phyloP scores from a whole-genome alignment of 1,140 invertebrate species.

The Eciton burchellii region DNA sequence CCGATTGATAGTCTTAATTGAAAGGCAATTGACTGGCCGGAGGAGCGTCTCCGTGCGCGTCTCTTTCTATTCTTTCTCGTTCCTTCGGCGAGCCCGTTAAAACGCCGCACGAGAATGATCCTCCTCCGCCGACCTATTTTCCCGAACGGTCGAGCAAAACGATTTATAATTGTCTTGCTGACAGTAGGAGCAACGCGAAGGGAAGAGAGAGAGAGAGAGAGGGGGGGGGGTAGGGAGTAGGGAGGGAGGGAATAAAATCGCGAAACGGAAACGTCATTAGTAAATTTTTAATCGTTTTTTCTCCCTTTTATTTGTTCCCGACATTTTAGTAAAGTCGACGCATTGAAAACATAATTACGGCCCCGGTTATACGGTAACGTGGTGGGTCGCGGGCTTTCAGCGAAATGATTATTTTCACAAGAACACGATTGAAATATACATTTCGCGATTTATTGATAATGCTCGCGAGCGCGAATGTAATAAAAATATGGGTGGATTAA shows the following conservation, averaged over 20 bases:
- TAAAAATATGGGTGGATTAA: conserved; percentile 58
- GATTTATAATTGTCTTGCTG: conserved; percentile 3
- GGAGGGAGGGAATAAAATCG: neutral
- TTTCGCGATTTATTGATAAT: conserved; percentile 62
- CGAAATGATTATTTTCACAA: conserved; percentile 59
- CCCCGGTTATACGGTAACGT: conserved; percentile 31
- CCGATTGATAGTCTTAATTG: conserved; percentile 81
- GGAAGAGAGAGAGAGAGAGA: neutral
- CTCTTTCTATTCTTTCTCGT: conserved; percentile 22
- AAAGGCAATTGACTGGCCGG: conserved; percentile 82
- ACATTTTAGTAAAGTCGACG: conserved; percentile 18
- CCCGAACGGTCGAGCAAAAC: neutral
- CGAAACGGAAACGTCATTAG: neutral
- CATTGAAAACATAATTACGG: conserved; percentile 45
- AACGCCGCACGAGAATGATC: conserved; percentile 3
- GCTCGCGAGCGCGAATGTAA: conserved; percentile 56
- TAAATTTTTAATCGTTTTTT: conserved; percentile 50
- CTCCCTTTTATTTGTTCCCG: neutral
- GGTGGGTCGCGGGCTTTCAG: conserved; percentile 40
- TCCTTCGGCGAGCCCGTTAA: conserved; percentile 28
- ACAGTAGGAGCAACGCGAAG: neutral
- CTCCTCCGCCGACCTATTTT: conserved; percentile 16
- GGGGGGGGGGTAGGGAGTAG: too few relatives aligned
- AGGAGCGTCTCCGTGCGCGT: conserved; percentile 39
- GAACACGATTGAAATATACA: conserved; percentile 60